These are phyloP conservation scores for Bombus turneri DNA, from an alignment of 1,140 invertebrate genomes.

Conservation along the genomic window DNA sequence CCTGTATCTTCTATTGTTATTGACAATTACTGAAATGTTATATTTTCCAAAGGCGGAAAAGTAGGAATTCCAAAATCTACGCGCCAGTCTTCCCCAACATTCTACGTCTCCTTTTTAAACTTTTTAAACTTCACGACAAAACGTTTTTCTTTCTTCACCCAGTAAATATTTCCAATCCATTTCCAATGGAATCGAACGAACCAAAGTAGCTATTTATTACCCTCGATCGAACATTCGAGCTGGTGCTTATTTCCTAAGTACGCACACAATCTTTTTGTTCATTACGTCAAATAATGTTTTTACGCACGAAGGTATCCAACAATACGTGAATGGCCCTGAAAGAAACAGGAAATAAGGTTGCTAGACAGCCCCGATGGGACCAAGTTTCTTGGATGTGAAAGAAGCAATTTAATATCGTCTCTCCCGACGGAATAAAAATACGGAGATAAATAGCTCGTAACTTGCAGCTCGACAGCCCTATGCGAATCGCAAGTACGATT, in stretches of 20 bases:
- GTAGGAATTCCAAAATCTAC: no score
- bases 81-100: no score
- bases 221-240: background rate
- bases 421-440: slow-evolving; percentile 75
- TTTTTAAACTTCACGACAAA: background rate
- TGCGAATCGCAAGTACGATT: slow-evolving; percentile 22
- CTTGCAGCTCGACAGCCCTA: slow-evolving; percentile 25
- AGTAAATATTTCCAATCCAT: background rate
- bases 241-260: background rate
- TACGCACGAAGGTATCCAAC: background rate
- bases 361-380: background rate
- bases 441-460: slow-evolving; percentile 74
- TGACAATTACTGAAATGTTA: no score
- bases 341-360: slow-evolving; percentile 15
- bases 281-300: background rate
- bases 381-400: slow-evolving; percentile 35
- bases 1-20: no score
- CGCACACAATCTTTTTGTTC: background rate
- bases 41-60: no score
- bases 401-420: slow-evolving; percentile 76
- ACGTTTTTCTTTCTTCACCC: background rate
- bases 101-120: no score
- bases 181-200: background rate
- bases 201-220: background rate
- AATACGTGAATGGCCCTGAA: background rate